phyloP scores from a whole-genome alignment of 2,113 vertebrate genomes.

The Brachyhypopomus gauderio region DNA sequence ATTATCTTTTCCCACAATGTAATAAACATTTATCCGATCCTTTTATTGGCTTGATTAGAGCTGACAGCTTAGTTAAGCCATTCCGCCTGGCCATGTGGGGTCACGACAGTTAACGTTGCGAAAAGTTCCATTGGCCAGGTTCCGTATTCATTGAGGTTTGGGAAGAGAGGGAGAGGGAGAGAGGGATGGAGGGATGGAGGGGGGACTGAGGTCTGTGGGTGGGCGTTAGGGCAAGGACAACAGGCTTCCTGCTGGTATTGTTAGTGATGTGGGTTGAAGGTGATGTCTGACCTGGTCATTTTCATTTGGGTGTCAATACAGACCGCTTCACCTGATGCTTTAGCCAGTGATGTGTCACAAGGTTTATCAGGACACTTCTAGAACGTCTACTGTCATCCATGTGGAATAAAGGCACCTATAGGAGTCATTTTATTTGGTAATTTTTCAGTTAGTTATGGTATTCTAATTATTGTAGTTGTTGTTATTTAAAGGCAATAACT shows the following conservation, averaged over 20 bases:
- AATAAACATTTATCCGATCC: slow-evolving; percentile 99
- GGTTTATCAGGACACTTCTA: background rate
- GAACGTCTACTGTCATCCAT: background rate
- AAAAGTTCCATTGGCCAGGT: slow-evolving; percentile 88
- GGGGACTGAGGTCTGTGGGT: background rate
- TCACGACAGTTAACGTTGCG: slow-evolving; percentile 95
- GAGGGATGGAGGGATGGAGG: slow-evolving; percentile 38
- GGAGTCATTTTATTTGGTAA: background rate
- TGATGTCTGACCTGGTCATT: slow-evolving; percentile 54
- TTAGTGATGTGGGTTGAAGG: slow-evolving; percentile 60
- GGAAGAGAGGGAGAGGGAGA: slow-evolving; percentile 39
- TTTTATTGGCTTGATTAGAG: slow-evolving; percentile 99
- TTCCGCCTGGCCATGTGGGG: slow-evolving; percentile 90
- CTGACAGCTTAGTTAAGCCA: slow-evolving; percentile 99
- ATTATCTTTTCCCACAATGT: slow-evolving; percentile 96
- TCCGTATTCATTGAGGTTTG: slow-evolving; percentile 71
- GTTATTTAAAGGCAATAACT: no score
- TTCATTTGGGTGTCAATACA: slow-evolving; percentile 64
- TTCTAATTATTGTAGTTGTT: no score
- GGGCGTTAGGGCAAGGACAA: slow-evolving; percentile 25
- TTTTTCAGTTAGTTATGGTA: no score
- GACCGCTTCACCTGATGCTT: slow-evolving; percentile 58
- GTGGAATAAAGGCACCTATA: no score
- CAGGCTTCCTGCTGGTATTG: slow-evolving; percentile 49
- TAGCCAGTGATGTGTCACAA: slow-evolving; percentile 40